phyloP scores from a whole-genome alignment of 2,797 vertebrate species.

The Octomys mimax region DNA sequence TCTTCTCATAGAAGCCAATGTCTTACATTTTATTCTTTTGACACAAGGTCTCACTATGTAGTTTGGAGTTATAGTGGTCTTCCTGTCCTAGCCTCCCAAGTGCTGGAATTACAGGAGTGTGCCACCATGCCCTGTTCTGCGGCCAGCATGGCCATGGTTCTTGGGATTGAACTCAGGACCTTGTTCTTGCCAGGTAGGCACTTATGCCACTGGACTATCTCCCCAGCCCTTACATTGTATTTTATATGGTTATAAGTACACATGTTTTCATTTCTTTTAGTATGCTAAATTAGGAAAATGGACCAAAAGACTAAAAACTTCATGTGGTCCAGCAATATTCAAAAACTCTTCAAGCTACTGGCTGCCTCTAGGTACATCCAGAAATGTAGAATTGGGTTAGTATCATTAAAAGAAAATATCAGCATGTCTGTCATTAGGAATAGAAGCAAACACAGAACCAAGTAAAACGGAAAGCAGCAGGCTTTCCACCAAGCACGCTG shows the following conservation, averaged over 20 bases:
- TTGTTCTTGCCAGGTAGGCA: too few species aligned
- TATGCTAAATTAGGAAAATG: not conserved
- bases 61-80: too few species aligned
- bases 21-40: not conserved
- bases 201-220: too few species aligned
- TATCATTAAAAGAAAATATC: not conserved
- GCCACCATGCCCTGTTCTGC: too few species aligned
- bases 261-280: not conserved
- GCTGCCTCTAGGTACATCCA: not conserved
- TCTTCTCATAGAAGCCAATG: not conserved
- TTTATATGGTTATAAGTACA: not conserved
- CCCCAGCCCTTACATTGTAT: not conserved
- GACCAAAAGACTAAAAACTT: not conserved
- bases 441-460: not conserved
- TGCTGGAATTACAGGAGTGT: too few species aligned
- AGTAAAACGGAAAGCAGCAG: not conserved
- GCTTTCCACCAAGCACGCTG: not conserved
- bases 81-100: too few species aligned
- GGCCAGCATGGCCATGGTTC: too few species aligned
- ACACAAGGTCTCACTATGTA: too few species aligned
- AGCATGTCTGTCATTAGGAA: not conserved
- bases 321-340: not conserved
- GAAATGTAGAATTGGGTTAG: not conserved
- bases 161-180: too few species aligned
- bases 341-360: not conserved